These are phyloP conservation scores for Heteromurus nitidus DNA, from an alignment of 2,888 invertebrate genomes.

Conservation along the genomic window DNA sequence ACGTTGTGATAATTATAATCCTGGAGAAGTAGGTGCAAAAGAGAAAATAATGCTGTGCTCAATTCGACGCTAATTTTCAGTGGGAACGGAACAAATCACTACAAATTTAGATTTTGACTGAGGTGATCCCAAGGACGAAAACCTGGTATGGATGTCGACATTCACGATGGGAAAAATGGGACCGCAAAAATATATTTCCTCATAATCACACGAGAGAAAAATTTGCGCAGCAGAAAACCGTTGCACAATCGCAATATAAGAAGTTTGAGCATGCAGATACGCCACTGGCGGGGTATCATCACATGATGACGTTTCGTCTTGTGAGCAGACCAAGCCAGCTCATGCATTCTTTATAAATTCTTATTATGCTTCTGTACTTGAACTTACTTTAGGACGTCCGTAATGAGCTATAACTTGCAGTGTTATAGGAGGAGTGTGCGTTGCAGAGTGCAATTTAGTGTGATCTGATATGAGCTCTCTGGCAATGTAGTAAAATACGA, in stretches of 20 bases:
- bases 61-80: not conserved
- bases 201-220: not conserved
- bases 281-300: not conserved
- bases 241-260: not conserved
- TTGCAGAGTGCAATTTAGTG: too few relatives aligned
- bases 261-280: not conserved
- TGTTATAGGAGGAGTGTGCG: too few relatives aligned
- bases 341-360: not conserved
- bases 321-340: not conserved
- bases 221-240: not conserved
- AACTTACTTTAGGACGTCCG: not conserved
- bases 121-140: conserved; percentile 4
- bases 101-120: not conserved
- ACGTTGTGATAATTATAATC: too few relatives aligned
- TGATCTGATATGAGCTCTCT: too few relatives aligned
- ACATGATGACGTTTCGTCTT: not conserved
- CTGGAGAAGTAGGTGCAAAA: too few relatives aligned
- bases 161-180: too few relatives aligned
- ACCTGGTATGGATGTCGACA: too few relatives aligned
- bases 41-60: too few relatives aligned
- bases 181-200: not conserved
- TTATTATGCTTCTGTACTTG: too few relatives aligned
- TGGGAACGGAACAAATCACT: not conserved
- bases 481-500: too few relatives aligned
- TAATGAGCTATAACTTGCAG: not conserved